A percentile compares a stretch with the other conserved stretches of the same genome.
These are phyloP conservation scores for Neuroterus valhalla DNA, from an alignment of 1,140 invertebrate genomes.

Conservation along the genomic window DNA sequence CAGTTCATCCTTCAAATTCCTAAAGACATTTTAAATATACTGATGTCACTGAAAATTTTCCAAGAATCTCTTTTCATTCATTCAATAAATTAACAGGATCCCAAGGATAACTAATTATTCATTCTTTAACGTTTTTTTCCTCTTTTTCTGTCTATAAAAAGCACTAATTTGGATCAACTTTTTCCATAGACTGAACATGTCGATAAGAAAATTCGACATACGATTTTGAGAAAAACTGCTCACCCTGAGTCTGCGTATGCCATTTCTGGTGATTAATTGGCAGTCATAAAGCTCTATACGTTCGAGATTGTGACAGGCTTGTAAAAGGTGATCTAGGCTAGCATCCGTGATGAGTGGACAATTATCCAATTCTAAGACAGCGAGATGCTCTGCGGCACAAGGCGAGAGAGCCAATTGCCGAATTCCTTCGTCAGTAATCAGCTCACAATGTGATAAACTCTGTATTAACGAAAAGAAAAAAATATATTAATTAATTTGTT, in stretches of 20 bases:
- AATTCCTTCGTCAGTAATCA: slow-evolving; percentile 99
- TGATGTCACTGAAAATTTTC: too few relatives aligned
- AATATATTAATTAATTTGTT: background rate
- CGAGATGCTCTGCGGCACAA: slow-evolving; percentile 92
- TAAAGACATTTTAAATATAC: too few relatives aligned
- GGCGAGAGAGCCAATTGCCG: slow-evolving; percentile 93
- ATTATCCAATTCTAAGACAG: slow-evolving; percentile 98
- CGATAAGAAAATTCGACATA: too few relatives aligned
- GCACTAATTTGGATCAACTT: too few relatives aligned
- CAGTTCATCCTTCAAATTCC: too few relatives aligned
- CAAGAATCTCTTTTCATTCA: too few relatives aligned
- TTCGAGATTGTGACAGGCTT: slow-evolving; percentile 94
- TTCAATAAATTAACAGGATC: too few relatives aligned
- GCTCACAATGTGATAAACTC: slow-evolving; percentile 98
- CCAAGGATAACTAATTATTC: too few relatives aligned
- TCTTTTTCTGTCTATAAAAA: too few relatives aligned
- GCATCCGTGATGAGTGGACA: slow-evolving; percentile 99
- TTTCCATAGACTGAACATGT: too few relatives aligned
- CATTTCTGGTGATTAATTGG: slow-evolving; percentile 97
- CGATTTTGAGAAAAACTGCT: too few relatives aligned
- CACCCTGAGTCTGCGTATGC: slow-evolving; percentile 96
- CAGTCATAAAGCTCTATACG: slow-evolving; percentile 99
- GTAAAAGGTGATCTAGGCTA: slow-evolving; percentile 93
- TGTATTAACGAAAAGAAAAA: slow-evolving; percentile 66
- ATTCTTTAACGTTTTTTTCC: too few relatives aligned